Conservation (phyloP, 2,113 vertebrate species). For the Pteruthius melanotis region DNA sequence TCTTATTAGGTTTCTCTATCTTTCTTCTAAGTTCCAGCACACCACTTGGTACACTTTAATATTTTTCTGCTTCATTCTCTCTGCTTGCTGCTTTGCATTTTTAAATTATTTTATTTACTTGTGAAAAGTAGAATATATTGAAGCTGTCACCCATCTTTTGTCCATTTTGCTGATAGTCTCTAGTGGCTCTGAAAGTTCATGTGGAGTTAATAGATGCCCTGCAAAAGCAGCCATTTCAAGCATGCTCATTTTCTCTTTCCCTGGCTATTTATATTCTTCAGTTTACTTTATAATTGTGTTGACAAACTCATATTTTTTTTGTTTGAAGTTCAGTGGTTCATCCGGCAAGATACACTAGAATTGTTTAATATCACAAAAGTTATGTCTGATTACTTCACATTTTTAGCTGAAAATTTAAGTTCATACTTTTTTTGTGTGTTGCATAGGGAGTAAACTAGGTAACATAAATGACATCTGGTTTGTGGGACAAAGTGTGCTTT, state of each 20-base stretch:
- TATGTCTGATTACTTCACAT: neutral
- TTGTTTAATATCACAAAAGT: neutral
- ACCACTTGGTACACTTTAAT: neutral
- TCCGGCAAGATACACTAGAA: neutral
- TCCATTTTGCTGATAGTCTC: neutral
- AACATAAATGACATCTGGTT: neutral
- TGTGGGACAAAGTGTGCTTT: neutral
- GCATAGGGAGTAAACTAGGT: neutral
- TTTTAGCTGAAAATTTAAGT: neutral
- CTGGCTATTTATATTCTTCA: neutral
- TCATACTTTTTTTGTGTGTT: neutral
- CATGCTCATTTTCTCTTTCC: neutral
- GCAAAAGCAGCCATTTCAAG: neutral
- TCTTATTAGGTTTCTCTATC: neutral
- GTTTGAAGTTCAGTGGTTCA: neutral
- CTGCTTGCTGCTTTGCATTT: slow-evolving; percentile 16
- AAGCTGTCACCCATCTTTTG: neutral
- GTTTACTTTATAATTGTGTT: neutral
- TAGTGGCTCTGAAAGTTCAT: neutral
- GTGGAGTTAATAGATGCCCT: neutral
- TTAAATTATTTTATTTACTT: slow-evolving; percentile 18
- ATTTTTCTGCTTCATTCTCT: neutral
- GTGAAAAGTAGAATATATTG: neutral
- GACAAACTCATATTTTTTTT: neutral
- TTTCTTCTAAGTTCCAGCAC: slow-evolving; percentile 13